phyloP scores from a whole-genome alignment of 2,888 invertebrate genomes.

The Eilema griseolum region DNA sequence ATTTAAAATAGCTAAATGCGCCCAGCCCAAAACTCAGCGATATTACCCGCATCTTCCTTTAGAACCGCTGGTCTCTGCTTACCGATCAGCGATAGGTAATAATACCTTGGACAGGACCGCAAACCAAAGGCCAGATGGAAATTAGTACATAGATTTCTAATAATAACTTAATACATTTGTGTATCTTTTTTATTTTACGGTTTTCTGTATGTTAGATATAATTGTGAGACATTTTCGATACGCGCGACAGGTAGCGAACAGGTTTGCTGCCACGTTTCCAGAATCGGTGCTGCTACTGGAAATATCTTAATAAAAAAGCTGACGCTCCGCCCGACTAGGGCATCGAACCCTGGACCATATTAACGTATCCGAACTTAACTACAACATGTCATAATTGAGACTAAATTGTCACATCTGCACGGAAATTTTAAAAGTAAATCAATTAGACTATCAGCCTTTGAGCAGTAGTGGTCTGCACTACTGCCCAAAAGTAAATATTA shows the following conservation, averaged over 20 bases:
- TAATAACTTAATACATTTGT: not conserved
- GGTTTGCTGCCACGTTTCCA: not conserved
- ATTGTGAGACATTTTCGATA: not conserved
- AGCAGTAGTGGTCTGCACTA: too few species aligned
- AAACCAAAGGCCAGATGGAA: too few species aligned
- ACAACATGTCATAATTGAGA: not conserved
- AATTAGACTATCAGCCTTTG: too few species aligned
- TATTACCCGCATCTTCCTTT: too few species aligned
- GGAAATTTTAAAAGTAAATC: not conserved
- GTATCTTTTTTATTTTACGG: not conserved
- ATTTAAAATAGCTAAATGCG: too few species aligned
- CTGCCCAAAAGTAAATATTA: too few species aligned
- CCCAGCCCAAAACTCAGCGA: too few species aligned
- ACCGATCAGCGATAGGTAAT: too few species aligned
- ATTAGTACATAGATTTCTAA: too few species aligned
- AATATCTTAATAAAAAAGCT: not conserved
- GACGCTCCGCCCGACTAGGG: not conserved
- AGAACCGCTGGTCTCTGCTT: too few species aligned
- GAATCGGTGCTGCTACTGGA: not conserved
- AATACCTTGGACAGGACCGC: too few species aligned
- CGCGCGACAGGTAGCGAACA: not conserved
- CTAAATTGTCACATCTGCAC: not conserved
- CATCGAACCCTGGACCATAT: not conserved
- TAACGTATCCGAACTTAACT: not conserved
- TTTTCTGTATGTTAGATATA: not conserved